A percentile compares a stretch with the other conserved stretches of the same genome.
phyloP scores from a whole-genome alignment of 1,140 invertebrate species.

The Drosophila tristis region DNA sequence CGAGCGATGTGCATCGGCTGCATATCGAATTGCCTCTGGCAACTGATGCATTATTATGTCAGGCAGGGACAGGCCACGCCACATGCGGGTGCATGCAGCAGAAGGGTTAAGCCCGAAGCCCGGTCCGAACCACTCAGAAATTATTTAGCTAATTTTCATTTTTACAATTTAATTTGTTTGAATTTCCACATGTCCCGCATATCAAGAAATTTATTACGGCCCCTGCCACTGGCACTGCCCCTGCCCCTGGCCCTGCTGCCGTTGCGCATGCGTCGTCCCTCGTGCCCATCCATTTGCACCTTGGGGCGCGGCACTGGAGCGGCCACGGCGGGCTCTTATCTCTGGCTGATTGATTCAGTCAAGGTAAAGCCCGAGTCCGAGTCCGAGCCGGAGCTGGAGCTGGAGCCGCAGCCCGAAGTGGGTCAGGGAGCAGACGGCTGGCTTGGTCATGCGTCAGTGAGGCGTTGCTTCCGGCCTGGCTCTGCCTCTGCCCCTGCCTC shows the following conservation, averaged over 20 bases:
- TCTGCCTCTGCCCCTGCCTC: background rate
- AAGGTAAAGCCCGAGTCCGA: constrained; percentile 43
- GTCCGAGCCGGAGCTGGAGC: background rate
- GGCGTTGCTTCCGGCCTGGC: constrained; percentile 40
- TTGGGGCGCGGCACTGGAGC: constrained; percentile 7
- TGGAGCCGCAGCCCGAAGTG: constrained; percentile 6
- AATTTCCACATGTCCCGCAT: constrained; percentile 79
- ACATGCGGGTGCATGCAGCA: constrained; percentile 68
- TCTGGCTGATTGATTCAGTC: constrained; percentile 40
- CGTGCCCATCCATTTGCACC: background rate
- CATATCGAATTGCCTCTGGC: constrained; percentile 54
- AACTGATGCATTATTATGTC: constrained; percentile 64
- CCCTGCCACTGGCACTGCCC: too few species aligned
- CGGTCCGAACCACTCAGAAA: background rate
- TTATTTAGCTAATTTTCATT: constrained; percentile 71
- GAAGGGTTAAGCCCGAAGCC: constrained; percentile 52
- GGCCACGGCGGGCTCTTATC: constrained; percentile 25
- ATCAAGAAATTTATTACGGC: constrained; percentile 49
- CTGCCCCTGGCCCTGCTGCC: too few species aligned
- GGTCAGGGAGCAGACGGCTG: constrained; percentile 26
- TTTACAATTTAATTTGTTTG: constrained; percentile 80
- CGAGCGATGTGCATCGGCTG: constrained; percentile 35
- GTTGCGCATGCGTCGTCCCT: constrained; percentile 55
- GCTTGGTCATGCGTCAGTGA: constrained; percentile 47
- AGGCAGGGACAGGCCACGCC: constrained; percentile 4